Evolutionary conservation across 2,888 invertebrate genomes (phyloP).

Genomic region (Drosophila anceps): DNA sequence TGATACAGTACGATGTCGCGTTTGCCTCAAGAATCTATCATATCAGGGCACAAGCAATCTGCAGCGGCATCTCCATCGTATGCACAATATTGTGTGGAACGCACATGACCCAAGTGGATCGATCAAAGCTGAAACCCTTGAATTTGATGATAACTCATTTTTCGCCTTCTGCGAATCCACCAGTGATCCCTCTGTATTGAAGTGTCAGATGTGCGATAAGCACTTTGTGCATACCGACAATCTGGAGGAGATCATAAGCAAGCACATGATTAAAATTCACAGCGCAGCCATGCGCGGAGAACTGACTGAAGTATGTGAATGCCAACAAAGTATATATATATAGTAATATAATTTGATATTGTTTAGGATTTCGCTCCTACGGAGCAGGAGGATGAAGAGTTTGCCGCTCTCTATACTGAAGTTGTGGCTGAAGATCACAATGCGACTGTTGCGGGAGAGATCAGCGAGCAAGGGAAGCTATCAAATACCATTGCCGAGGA

Average conservation of each 20-base stretch:
- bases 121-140: constrained; percentile 20
- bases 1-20: constrained; percentile 72
- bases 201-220: constrained; percentile 73
- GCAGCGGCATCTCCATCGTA: constrained; percentile 77
- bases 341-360: not conserved
- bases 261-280: constrained; percentile 52
- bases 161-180: constrained; percentile 44
- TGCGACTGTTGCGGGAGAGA: not conserved
- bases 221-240: constrained; percentile 61
- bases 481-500: constrained; percentile 27
- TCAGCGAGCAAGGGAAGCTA: constrained; percentile 20
- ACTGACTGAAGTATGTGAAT: constrained; percentile 31
- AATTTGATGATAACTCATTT: constrained; percentile 29
- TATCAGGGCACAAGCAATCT: constrained; percentile 80
- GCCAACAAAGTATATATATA: not conserved
- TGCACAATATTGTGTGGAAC: constrained; percentile 73
- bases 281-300: constrained; percentile 41
- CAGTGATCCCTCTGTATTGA: constrained; percentile 30
- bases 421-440: constrained; percentile 14
- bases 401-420: constrained; percentile 31
- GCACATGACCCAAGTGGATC: constrained; percentile 3
- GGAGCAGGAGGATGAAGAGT: constrained; percentile 22
- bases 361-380: constrained; percentile 21
- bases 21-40: constrained; percentile 75
- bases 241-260: constrained; percentile 33